Evolutionary conservation across 2,888 invertebrate species (phyloP).

Genomic region (Pinctada fucata): DNA sequence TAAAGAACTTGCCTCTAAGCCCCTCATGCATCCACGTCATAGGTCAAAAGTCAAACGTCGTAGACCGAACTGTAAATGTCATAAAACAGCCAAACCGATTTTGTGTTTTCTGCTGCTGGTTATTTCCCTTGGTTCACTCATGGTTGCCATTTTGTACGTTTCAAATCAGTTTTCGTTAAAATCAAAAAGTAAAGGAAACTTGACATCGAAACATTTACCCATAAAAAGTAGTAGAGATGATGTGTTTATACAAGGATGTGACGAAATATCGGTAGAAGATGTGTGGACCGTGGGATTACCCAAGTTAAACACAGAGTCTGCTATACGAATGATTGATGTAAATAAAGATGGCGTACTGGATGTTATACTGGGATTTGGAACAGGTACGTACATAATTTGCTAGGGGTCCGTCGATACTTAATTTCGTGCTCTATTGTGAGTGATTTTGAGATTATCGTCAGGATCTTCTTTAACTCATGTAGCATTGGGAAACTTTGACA

Average conservation of each 20-base stretch:
- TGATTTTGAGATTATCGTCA: too few species aligned
- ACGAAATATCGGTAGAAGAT: constrained; percentile 80
- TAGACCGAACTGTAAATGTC: constrained; percentile 56
- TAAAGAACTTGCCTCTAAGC: constrained; percentile 60
- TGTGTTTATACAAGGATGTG: constrained; percentile 80
- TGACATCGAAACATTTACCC: constrained; percentile 6
- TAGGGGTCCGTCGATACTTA: not conserved
- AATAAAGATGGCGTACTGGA: constrained; percentile 85
- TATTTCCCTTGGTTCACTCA: constrained; percentile 58
- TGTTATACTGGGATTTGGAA: constrained; percentile 87
- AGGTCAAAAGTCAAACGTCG: constrained; percentile 61
- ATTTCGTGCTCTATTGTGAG: too few species aligned
- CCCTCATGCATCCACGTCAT: constrained; percentile 67
- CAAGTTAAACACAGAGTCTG: constrained; percentile 85
- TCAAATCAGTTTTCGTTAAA: constrained; percentile 56
- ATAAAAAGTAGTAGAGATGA: constrained; percentile 20
- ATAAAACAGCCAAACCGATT: constrained; percentile 60
- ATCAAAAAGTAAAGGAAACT: not conserved
- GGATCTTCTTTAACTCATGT: too few species aligned
- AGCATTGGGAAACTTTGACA: not conserved
- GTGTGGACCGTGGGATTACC: constrained; percentile 85
- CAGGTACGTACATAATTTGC: constrained; percentile 79
- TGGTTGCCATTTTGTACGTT: constrained; percentile 64
- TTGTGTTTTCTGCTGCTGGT: constrained; percentile 63
- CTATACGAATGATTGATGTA: constrained; percentile 84